A percentile compares a stretch with the other conserved stretches of the same genome.
Conservation (phyloP, 2,113 vertebrate genomes). For the Lepidothrix coronata region DNA sequence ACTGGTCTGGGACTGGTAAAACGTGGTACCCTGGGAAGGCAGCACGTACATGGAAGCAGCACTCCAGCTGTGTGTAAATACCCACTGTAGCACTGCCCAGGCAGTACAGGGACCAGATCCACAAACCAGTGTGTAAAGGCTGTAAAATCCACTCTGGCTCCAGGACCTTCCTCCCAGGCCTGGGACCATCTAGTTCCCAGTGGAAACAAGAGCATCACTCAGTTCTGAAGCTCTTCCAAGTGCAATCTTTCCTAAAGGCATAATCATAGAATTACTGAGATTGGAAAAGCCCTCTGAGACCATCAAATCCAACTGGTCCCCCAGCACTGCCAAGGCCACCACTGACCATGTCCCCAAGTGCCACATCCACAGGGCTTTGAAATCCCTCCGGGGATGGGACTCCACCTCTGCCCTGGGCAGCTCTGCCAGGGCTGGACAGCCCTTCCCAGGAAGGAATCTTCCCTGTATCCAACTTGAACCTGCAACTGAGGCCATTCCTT, state of each 20-base stretch:
- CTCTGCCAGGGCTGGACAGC: fast-evolving
- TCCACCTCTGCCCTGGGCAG: neutral
- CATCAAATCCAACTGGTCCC: neutral
- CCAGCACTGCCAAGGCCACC: neutral
- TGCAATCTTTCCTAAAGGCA: neutral
- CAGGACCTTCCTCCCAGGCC: neutral
- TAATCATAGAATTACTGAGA: neutral
- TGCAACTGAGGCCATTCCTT: fast-evolving
- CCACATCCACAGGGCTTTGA: fast-evolving
- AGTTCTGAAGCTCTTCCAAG: neutral
- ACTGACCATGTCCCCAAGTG: fast-evolving
- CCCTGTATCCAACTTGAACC: fast-evolving
- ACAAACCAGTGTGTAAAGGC: fast-evolving
- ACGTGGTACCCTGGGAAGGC: neutral
- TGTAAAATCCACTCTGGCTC: neutral
- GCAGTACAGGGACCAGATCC: neutral
- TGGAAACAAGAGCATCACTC: neutral
- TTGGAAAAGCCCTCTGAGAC: neutral
- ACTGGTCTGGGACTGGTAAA: neutral
- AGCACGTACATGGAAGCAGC: neutral
- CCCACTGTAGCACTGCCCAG: neutral
- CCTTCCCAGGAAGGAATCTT: neutral
- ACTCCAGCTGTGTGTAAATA: neutral
- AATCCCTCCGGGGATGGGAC: neutral
- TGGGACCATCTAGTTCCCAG: neutral